Base-by-base conservation (phyloP, 1,140 invertebrate genomes). In the Pectinophora gossypiella region DNA sequence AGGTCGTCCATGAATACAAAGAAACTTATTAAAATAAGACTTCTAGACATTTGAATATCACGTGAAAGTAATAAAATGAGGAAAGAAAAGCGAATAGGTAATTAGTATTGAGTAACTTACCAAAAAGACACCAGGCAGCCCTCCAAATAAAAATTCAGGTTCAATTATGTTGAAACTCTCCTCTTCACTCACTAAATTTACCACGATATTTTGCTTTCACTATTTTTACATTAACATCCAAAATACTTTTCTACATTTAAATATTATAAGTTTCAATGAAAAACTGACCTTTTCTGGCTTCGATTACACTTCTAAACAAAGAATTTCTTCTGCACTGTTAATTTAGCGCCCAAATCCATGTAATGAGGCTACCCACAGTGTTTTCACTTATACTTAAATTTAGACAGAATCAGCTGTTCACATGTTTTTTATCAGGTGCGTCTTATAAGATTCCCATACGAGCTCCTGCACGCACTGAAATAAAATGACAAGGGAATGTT, bases 401-500 rank as follows among this genome's bases (percentile, higher is more conserved):
- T 52, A 45, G 27, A 35, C 19, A 15, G 21, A 36, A 81, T 76
- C 77, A 81, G 78, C 75, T 82, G 75, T 77, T 84, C 69, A 76
- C 77, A 79, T 76, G 52, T 72, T 72, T 59, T 66, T 59, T 67
- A 20, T 63, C 52, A 61, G 57, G 56, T 68, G 67, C 70, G 65
- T 61, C 65, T 66, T 47, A 40, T 63, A 69, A 67, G 59, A 75
- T 68, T 69, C 62, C 66, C 72, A 79, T 76, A 72, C 73, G 66
- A 58, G 76, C 72, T 60, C 71, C 64, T 58, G 79, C 75, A 76
- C 76, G 73, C 75, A 83, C 80, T 84, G 80, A 76, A 83, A 82
- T 60, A 68, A 72, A 79, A 71, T 79, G 76, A 79, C 79, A 80
- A 72, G 66, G 65, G 70, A 79, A 81, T 86, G 80, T 86, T 84